Evolutionary conservation across 1,140 invertebrate genomes (phyloP), one percentile per base, ranked within the genome.

Genomic region (Orussus abietinus): DNA sequence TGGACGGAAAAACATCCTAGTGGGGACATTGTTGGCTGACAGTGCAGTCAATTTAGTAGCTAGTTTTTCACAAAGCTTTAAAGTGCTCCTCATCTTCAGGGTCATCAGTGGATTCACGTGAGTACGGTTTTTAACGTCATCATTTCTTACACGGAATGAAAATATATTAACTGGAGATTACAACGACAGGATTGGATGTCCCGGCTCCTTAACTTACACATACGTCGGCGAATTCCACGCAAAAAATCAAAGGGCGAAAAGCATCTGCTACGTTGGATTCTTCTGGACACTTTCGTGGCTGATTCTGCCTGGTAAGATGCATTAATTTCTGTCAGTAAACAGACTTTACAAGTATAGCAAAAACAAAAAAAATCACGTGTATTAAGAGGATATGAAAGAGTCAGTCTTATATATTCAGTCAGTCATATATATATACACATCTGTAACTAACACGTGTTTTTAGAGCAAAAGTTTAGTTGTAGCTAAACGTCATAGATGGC

Each of bases 171-270:
- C 22, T 25, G 22, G 22, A 25, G 6, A 25, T 25, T 25, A 6
- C 6, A 25, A 25, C n/a, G 22, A n/a, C 31, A 73, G 70, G 7
- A 62, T 69, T 14, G 66, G 81, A 12, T 82, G 80, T 4, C 78
- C 82, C 2, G 81, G 81, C 5, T 79, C 76, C n/a, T 55, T 84
- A 11, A 67, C 80, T 0, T 81, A 80, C 29, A 75, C 76, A 0
- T 83, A 81, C 44, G 54, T 83, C 7, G 80, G 80, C 13, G 81
- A 84, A 58, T 76, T 83, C 52, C 78, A 81, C 21, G 75, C 79
- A 0, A 67, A 69, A 3, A 78, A 74, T 41, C 66, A 70, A 10
- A 62, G 80, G 12, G 69, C 79, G 20, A 72, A 76, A 38, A 75
- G 76, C 36, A 69, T 83, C 3, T 82, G 79, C 45, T 78, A 76